Evolutionary conservation across 2,888 invertebrate species (phyloP), one percentile per base, ranked within the genome.

Genomic region (Ichneumon xanthorius): DNA sequence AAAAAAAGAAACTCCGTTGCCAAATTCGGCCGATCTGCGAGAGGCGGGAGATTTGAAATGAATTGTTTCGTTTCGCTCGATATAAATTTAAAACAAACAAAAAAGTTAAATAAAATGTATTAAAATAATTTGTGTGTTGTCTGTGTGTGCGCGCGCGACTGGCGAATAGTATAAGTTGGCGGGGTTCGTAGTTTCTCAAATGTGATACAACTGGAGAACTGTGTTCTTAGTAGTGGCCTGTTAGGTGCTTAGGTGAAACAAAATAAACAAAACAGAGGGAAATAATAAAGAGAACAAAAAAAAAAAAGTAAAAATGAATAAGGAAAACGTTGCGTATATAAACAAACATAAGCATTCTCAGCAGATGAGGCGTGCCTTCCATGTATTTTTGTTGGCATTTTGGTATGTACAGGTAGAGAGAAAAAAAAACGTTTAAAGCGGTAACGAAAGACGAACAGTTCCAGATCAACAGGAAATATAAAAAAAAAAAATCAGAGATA

Each of bases 331-430:
- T 78, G 88, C 87, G 81, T 86, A 87, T 86, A 84, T 87, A 89
- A 87, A 45, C 45, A 45, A 88, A 87, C 88, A 88, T 90, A 92
- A 91, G 92, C 92, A 92, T 93, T 93, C 92, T 92, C 92, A 92
- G 92, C 91, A 92, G 91, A 92, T 91, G 92, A 93, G 93, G 94
- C 93, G 94, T 94, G 94, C 94, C 94, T 94, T 94, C 92, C 92
- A 93, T 92, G 91, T 92, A 91, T 93, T 92, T 93, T 93, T 93
- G 92, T 93, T 93, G 93, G 93, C 92, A 91, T 92, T 92, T 92
- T 92, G 90, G 90, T 92, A 90, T 89, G 90, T 91, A 90, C 88
- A 90, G 88, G 88, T 87, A 89, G 67, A 58, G 37, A 63, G 65
- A 53, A 50, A 33, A 65, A 50, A 37, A 58, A 33, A 55, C 50